Conservation (phyloP, 2,888 invertebrate species). For the Chloroclysta siterata region DNA sequence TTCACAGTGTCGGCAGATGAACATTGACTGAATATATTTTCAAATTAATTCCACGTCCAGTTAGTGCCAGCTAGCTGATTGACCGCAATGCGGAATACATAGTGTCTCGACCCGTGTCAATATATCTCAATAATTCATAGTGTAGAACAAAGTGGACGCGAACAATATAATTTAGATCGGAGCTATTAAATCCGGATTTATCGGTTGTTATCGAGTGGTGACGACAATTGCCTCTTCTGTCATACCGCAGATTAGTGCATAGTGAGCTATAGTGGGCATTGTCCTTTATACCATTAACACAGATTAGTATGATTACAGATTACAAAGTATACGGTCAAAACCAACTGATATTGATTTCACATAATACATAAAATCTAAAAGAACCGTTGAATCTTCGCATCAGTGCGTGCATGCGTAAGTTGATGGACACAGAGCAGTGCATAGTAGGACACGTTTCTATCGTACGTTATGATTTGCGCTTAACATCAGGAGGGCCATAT, state of each 20-base stretch:
- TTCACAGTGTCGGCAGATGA: neutral
- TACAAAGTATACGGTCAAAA: too few species aligned
- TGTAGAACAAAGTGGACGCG: conserved; percentile 52
- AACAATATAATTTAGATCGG: conserved; percentile 54
- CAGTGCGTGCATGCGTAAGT: too few species aligned
- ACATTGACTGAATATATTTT: neutral
- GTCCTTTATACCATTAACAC: conserved; percentile 1
- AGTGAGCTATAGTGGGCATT: conserved; percentile 1
- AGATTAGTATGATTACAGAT: neutral
- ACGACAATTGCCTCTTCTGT: conserved; percentile 27
- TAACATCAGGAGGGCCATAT: too few species aligned
- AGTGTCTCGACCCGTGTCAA: conserved; percentile 52
- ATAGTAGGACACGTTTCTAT: too few species aligned
- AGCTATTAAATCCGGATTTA: conserved; percentile 41
- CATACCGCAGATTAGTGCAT: conserved; percentile 12
- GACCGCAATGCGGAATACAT: conserved; percentile 55
- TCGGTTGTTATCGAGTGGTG: conserved; percentile 28
- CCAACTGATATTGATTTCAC: too few species aligned
- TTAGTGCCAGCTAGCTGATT: conserved; percentile 27
- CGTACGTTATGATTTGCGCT: too few species aligned
- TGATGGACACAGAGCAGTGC: too few species aligned
- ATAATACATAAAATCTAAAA: too few species aligned
- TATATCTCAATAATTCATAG: conserved; percentile 66
- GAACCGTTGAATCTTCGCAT: too few species aligned
- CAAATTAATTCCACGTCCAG: conserved; percentile 12